phyloP scores from a whole-genome alignment of 2,113 vertebrate genomes.

The human (Homo sapiens) region DNA sequence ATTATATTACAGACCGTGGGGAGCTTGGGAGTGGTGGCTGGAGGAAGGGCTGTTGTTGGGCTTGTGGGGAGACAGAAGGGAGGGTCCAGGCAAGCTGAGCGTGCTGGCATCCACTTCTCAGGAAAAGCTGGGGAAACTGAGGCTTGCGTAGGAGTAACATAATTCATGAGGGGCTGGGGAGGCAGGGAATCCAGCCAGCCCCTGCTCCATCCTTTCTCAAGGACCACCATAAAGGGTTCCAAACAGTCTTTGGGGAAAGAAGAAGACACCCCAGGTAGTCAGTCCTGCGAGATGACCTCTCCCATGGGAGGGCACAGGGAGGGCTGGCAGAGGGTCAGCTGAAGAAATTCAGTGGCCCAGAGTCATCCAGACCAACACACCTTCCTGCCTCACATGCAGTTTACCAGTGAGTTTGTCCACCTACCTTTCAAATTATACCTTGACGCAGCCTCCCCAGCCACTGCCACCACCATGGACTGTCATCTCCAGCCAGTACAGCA shows the following conservation, averaged over 20 bases:
- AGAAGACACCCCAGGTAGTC: neutral
- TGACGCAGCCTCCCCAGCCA: neutral
- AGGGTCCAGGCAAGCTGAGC: neutral
- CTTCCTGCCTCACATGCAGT: neutral
- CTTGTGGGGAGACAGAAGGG: neutral
- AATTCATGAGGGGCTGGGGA: fast-evolving
- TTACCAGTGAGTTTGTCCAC: fast-evolving
- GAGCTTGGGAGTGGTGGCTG: conserved; percentile 48
- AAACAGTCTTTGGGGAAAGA: neutral
- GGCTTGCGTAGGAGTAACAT: neutral
- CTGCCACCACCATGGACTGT: fast-evolving
- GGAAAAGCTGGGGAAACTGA: conserved; percentile 47
- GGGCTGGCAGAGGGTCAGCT: neutral
- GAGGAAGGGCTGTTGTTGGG: conserved; percentile 47
- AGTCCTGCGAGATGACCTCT: neutral
- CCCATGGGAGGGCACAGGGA: neutral
- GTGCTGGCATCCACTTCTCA: neutral
- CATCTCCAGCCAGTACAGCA: neutral
- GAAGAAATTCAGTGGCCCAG: neutral
- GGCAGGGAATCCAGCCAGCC: neutral
- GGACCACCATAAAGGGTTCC: neutral
- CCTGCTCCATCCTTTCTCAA: neutral
- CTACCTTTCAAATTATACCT: neutral
- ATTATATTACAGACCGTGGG: conserved; percentile 64
- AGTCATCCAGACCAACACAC: neutral